A percentile compares a stretch with the other conserved stretches of the same genome.
These are phyloP conservation scores for Oncorhynchus keta DNA, from an alignment of 2,113 vertebrate genomes.

Conservation along the genomic window DNA sequence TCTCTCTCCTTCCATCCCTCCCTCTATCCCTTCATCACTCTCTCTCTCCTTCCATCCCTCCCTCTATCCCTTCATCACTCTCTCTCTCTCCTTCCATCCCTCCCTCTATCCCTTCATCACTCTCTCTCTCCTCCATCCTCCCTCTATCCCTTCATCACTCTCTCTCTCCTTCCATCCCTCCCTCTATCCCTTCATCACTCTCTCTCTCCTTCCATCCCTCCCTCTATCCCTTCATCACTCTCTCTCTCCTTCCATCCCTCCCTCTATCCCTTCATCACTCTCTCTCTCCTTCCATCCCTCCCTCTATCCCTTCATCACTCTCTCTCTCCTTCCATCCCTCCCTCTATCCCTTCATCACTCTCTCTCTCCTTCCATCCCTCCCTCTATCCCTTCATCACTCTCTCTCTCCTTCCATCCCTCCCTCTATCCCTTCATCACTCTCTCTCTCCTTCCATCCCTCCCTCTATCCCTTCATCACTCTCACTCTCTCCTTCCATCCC, in stretches of 20 bases:
- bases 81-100: background rate
- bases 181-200: background rate
- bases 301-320: too few species aligned
- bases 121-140: slow-evolving; percentile 21
- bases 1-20: slow-evolving; percentile 41
- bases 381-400: background rate
- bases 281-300: background rate
- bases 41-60: background rate
- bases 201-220: background rate
- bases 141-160: slow-evolving; percentile 25
- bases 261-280: background rate
- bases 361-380: background rate
- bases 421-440: background rate
- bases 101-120: background rate
- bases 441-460: background rate
- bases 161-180: background rate
- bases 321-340: background rate
- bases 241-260: slow-evolving; percentile 37
- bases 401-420: slow-evolving; percentile 39
- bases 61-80: slow-evolving; percentile 24
- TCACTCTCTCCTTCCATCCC: slow-evolving; percentile 54
- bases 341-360: background rate
- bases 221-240: background rate
- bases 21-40: background rate
- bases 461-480: slow-evolving; percentile 39